These are phyloP conservation scores for Geopemphigus sp. DNA, from an alignment of 1,140 invertebrate genomes.

Conservation along the genomic window DNA sequence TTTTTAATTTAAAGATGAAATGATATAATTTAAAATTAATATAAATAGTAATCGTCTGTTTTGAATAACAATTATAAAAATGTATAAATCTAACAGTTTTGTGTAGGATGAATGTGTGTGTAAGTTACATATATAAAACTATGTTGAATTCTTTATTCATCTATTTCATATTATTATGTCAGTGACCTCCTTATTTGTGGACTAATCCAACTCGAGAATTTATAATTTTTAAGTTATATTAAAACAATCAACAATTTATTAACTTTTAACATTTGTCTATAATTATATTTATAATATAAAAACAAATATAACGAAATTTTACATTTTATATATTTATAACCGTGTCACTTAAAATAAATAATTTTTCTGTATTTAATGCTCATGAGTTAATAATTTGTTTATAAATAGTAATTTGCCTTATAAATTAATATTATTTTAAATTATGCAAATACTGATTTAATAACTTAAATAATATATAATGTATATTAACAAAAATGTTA, in stretches of 20 bases:
- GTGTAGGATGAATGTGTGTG: not conserved
- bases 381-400: no score
- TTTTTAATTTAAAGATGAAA: no score
- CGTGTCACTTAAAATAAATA: not conserved
- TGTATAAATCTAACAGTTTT: not conserved
- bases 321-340: not conserved
- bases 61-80: not conserved
- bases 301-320: not conserved
- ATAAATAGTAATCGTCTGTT: not conserved
- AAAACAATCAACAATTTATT: not conserved
- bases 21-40: not conserved
- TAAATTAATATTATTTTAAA: no score
- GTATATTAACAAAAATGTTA: no score
- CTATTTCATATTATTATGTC: not conserved
- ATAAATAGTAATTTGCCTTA: no score
- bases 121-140: not conserved
- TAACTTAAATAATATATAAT: conserved; percentile 12
- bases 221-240: not conserved
- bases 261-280: not conserved
- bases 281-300: not conserved
- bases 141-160: not conserved
- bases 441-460: conserved; percentile 2
- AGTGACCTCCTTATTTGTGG: not conserved
- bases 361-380: no score
- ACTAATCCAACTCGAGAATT: not conserved